Conservation (phyloP, 2,113 vertebrate genomes). For the Hyaena hyaena region DNA sequence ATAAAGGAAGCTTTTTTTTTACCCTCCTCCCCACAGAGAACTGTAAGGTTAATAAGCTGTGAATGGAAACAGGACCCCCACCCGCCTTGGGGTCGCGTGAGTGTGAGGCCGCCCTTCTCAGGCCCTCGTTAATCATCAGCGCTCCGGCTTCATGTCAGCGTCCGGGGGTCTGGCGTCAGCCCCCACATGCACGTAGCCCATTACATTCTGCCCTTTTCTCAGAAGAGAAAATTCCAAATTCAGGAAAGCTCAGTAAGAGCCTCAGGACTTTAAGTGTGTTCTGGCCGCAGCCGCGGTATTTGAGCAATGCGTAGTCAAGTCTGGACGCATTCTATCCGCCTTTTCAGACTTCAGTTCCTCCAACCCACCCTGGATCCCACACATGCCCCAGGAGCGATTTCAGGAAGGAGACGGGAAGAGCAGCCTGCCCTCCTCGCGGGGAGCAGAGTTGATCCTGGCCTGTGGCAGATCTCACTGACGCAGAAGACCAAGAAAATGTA, state of each 20-base stretch:
- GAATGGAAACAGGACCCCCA: not conserved
- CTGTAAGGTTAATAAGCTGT: not conserved
- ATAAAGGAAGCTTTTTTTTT: not conserved
- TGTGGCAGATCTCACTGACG: not conserved
- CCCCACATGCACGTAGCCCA: rapidly evolving
- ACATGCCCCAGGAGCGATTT: not conserved
- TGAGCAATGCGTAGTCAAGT: not conserved
- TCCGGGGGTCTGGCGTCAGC: not conserved
- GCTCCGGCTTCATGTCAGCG: not conserved
- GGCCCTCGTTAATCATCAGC: rapidly evolving
- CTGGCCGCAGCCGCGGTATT: not conserved
- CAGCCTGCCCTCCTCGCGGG: rapidly evolving
- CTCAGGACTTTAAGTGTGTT: rapidly evolving
- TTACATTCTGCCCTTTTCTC: not conserved
- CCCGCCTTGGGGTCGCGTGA: not conserved
- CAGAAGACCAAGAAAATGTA: not conserved
- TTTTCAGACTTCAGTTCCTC: not conserved
- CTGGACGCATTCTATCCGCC: not conserved
- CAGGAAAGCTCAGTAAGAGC: not conserved
- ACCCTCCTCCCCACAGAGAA: not conserved
- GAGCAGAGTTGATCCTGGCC: not conserved
- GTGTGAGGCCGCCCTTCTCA: rapidly evolving
- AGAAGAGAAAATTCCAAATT: not conserved
- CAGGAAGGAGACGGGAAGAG: too few species aligned
- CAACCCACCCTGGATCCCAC: not conserved